A percentile compares a stretch with the other conserved stretches of the same genome.
phyloP scores from a whole-genome alignment of 2,797 vertebrate genomes.

The Pristis pectinata region DNA sequence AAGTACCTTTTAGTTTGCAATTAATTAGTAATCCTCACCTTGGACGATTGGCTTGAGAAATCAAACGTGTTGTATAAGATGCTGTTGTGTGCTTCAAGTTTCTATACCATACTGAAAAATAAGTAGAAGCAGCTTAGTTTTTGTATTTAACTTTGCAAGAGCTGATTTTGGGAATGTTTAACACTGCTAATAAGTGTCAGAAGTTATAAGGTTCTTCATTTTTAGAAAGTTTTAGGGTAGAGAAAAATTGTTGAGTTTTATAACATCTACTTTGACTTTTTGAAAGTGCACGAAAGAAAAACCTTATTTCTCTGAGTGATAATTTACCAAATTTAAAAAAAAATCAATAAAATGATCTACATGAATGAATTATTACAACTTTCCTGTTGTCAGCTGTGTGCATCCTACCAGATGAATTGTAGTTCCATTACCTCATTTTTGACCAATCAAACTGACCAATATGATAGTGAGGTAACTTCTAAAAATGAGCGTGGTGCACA shows the following conservation, averaged over 20 bases:
- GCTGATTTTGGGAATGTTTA: not conserved
- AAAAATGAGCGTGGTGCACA: not conserved
- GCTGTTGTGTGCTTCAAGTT: not conserved
- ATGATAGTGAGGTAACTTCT: conserved; percentile 31
- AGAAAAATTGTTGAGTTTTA: not conserved
- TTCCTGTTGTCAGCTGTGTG: conserved; percentile 12
- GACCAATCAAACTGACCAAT: conserved; percentile 16
- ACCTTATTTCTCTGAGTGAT: not conserved
- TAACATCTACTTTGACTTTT: not conserved
- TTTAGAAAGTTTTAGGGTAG: not conserved
- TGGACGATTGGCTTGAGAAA: not conserved
- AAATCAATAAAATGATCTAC: not conserved
- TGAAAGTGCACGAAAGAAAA: not conserved
- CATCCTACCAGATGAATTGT: not conserved
- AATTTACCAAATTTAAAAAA: not conserved
- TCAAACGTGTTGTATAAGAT: not conserved
- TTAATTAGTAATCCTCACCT: not conserved
- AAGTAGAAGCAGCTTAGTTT: not conserved
- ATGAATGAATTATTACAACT: not conserved
- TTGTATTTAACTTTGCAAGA: not conserved
- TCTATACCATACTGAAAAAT: not conserved
- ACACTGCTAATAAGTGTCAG: not conserved
- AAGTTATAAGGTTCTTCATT: not conserved
- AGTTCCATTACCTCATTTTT: conserved; percentile 23
- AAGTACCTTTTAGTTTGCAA: not conserved